Evolutionary conservation across 1,140 invertebrate genomes (phyloP), one percentile per base, ranked within the genome.

Genomic region (Drosophila chauvacae): DNA sequence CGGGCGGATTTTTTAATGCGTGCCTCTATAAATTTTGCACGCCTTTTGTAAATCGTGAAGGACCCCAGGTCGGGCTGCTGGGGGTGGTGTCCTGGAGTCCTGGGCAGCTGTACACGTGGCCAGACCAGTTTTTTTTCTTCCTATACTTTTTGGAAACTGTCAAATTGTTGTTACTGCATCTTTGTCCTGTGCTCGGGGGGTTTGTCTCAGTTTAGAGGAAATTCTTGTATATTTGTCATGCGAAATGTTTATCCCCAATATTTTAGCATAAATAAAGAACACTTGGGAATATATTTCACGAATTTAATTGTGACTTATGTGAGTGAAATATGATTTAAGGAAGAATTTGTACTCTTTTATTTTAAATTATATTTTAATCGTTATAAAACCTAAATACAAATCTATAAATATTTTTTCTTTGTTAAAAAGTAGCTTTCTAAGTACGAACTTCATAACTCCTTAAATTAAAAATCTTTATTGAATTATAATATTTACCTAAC

Each of bases 1-100:
- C 83, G 69, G 77, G 72, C 59, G 80, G 84, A 82, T 71, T 83
- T 84, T 87, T 88, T 87, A 88, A 87, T 87, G 83, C 84, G 83
- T 88, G 80, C 85, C 63, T 88, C 84, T 88, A 88, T 88, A 88
- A 88, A 88, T 88, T 88, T 88, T 88, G 80, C 84, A 88, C 84
- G 84, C 84, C 84, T 88, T 88, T 88, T 90, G 84, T 84, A 78
- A 77, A 77, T 26, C 77, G 74, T 66, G 66, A 56, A 59, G 30
- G 59, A 37, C 28, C 63, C 63, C 57, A 16, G 58, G 16, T 30
- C 23, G 63, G 42, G 30, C n/a, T 23, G 41, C 20, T 11, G 66
- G 30, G 14, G 66, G 71, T 44, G 23, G 42, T 39, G 13, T 69
- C 23, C 47, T 37, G 51, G 55, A 28, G 44, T 59, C 69, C 68